Evolutionary conservation across 2,797 vertebrate species (phyloP), one percentile per base, ranked within the genome.

Genomic region (Neomorphus geoffroyi): DNA sequence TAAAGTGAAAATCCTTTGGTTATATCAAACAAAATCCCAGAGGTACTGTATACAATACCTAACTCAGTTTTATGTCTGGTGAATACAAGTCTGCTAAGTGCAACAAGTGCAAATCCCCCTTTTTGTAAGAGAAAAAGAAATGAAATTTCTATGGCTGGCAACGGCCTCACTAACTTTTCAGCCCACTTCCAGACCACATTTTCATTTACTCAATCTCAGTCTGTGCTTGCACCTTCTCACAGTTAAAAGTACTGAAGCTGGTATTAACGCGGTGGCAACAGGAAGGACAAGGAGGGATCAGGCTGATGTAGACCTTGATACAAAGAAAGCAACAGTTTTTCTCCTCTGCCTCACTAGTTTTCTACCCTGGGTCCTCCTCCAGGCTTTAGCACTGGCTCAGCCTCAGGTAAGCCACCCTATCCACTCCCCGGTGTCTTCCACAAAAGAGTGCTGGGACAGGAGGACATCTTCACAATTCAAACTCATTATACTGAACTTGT

Each of bases 11-110:
- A 94, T 71, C 56, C 67, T 87, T 92, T 71, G 22, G 35, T 77
- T 85, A 74, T 74, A 88, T 94, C 23, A 87, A 54, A 94, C 77
- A 93, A 87, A 93, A 87, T 90, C 84, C 80, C 80, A 53, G 74
- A 92, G 60, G 60, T 50, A 74, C 57, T 80, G 65, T 35, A 85
- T 80, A 91, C 74, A 86, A 80, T 35, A 82, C 71, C 71, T 57
- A 79, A 86, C 43, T 74, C 85, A 30, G 53, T 39, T 85, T 56
- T 45, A 22, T 2, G 17, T 66, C 9, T 12, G 83, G 58, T 62
- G 93, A 92, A 70, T 12, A 17, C 43, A 50, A 56, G 60, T 30
- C 64, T 33, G 46, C 43, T 87, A 66, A 93, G 71, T 16, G 10
- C 65, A 86, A 37, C 65, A 86, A 89, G 74, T 84, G 62, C 74